Evolutionary conservation across 35 echinoderm and acorn worm species (phyloP).

Genomic region (Chiridota heheva): DNA sequence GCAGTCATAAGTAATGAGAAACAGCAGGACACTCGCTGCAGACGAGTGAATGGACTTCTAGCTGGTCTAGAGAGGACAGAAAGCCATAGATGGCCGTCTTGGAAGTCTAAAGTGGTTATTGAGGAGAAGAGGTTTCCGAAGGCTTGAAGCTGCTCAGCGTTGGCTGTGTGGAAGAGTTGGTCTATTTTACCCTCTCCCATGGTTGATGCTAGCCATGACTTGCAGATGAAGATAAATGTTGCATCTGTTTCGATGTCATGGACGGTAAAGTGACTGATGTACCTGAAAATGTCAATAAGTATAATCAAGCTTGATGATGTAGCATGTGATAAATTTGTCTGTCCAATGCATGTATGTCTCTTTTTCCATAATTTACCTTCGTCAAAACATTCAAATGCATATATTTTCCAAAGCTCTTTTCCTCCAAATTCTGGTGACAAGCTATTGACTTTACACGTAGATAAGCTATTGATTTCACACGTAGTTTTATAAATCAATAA

Average conservation of each 20-base stretch:
- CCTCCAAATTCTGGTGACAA: no score
- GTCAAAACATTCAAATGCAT: no score
- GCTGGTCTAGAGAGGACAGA: constrained; percentile 71
- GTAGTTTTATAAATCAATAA: no score
- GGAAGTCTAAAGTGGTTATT: constrained; percentile 59
- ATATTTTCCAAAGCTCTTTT: no score
- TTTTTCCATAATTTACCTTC: no score
- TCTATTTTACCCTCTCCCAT: constrained; percentile 60
- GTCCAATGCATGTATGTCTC: no score
- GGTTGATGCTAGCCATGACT: constrained; percentile 67
- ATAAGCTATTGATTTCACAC: no score
- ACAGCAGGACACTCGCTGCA: constrained; percentile 83
- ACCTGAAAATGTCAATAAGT: constrained; percentile 75
- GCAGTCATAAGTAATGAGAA: constrained; percentile 75
- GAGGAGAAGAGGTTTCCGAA: constrained; percentile 66
- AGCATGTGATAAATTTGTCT: no score
- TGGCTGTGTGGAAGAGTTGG: constrained; percentile 48
- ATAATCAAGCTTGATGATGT: no score
- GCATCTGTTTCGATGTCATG: constrained; percentile 84
- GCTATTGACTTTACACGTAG: no score
- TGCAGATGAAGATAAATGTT: constrained; percentile 70
- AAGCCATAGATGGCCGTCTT: constrained; percentile 94
- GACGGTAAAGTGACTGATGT: constrained; percentile 64
- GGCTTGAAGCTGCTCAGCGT: constrained; percentile 36
- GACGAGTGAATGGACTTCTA: constrained; percentile 69